These are phyloP conservation scores for Scaptomyza polygonia DNA, from an alignment of 2,888 invertebrate genomes.

Conservation along the genomic window DNA sequence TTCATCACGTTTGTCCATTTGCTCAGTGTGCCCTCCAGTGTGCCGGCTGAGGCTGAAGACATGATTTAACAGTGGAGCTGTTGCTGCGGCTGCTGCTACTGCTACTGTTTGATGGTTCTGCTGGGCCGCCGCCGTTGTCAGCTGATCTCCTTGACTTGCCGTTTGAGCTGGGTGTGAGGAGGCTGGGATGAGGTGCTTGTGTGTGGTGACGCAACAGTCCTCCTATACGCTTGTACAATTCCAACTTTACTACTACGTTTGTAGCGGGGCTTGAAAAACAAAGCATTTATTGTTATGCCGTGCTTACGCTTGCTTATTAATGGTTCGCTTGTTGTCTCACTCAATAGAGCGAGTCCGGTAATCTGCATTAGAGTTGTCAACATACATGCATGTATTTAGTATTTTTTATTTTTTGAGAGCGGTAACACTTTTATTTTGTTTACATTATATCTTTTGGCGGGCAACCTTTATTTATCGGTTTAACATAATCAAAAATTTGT, in stretches of 20 bases:
- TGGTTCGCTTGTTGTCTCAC: constrained; percentile 52
- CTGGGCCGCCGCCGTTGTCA: constrained; percentile 37
- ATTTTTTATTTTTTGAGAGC: constrained; percentile 1
- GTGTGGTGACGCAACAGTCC: constrained; percentile 45
- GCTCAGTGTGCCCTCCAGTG: constrained; percentile 84
- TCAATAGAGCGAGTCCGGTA: constrained; percentile 59
- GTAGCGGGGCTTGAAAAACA: constrained; percentile 46
- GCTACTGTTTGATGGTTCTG: neutral
- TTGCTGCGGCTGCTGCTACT: constrained; percentile 12
- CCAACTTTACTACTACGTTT: constrained; percentile 46
- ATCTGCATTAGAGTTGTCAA: constrained; percentile 40
- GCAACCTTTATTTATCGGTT: neutral
- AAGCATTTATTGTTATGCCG: constrained; percentile 62
- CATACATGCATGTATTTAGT: neutral
- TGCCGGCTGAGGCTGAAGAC: constrained; percentile 62
- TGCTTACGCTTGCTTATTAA: constrained; percentile 52
- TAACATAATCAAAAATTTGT: neutral
- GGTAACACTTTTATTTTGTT: constrained; percentile 20
- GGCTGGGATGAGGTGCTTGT: constrained; percentile 18
- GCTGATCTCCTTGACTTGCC: constrained; percentile 44
- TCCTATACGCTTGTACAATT: constrained; percentile 38
- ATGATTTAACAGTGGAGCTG: constrained; percentile 33
- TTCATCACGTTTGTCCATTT: constrained; percentile 85
- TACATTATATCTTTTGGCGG: constrained; percentile 32
- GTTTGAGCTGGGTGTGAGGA: constrained; percentile 10